Conservation (phyloP, 2,888 invertebrate species). For the Calliscelio sp. region DNA sequence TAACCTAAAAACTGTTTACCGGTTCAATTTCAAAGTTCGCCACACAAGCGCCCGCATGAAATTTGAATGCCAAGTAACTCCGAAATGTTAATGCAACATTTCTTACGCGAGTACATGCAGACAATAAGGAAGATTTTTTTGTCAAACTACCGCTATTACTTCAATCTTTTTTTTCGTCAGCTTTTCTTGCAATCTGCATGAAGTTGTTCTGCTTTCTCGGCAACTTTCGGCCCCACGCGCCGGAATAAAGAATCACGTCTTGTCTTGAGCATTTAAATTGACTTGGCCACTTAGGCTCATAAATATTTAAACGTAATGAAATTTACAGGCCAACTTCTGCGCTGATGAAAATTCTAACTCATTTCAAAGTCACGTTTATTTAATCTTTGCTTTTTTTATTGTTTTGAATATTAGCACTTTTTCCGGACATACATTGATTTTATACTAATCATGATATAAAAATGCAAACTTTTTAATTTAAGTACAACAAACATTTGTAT, state of each 20-base stretch:
- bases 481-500: no score
- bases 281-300: constrained; percentile 79
- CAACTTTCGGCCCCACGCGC: constrained; percentile 37
- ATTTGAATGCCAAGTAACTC: constrained; percentile 62
- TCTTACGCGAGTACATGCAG: constrained; percentile 48
- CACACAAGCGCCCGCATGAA: constrained; percentile 59
- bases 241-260: constrained; percentile 62
- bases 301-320: constrained; percentile 84
- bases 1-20: constrained; percentile 65
- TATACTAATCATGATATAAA: no score
- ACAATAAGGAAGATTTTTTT: constrained; percentile 58
- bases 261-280: constrained; percentile 80
- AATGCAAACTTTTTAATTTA: no score
- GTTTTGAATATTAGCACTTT: no score
- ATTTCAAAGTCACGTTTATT: no score
- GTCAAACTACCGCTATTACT: constrained; percentile 53
- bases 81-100: constrained; percentile 58
- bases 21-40: constrained; percentile 66
- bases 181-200: constrained; percentile 32
- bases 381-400: no score
- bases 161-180: constrained; percentile 12
- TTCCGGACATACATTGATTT: no score
- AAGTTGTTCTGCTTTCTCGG: background rate
- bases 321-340: constrained; percentile 78
- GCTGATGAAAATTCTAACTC: constrained; percentile 81